Conservation (phyloP, 2,113 vertebrate genomes). For the Pan troglodytes region DNA sequence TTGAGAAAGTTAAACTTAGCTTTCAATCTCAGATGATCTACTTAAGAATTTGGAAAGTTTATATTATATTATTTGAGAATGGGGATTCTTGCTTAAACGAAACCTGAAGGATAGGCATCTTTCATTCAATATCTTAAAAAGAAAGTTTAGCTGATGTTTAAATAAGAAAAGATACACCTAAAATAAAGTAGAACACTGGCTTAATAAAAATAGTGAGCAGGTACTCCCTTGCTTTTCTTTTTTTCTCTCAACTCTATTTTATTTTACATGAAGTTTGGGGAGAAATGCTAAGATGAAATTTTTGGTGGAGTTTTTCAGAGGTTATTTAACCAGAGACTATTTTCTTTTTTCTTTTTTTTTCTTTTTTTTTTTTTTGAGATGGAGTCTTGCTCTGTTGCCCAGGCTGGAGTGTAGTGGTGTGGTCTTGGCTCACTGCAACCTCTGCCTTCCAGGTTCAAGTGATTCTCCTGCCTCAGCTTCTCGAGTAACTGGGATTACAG, state of each 20-base stretch:
- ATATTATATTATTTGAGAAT: background rate
- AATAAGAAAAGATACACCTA: background rate
- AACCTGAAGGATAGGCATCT: background rate
- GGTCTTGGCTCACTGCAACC: too few relatives aligned
- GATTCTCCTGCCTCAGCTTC: too few relatives aligned
- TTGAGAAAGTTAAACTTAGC: background rate
- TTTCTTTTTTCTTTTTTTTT: background rate
- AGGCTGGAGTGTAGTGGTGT: too few relatives aligned
- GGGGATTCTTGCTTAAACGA: fast-evolving
- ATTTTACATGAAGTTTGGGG: background rate
- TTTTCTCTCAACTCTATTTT: background rate
- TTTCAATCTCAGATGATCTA: background rate
- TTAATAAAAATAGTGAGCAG: background rate
- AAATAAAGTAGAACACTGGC: background rate
- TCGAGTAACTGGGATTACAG: too few relatives aligned
- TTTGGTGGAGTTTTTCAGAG: background rate
- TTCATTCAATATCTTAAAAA: background rate
- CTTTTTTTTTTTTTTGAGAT: too few relatives aligned
- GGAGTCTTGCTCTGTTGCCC: too few relatives aligned
- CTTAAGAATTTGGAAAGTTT: background rate
- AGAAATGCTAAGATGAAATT: background rate
- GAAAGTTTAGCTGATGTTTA: background rate
- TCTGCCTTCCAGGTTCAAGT: too few relatives aligned
- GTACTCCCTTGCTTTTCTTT: background rate
- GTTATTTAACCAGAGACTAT: background rate